Evolutionary conservation across 2,888 invertebrate species (phyloP), one percentile per base, ranked within the genome.

Genomic region (Glaucopsyche alexis): DNA sequence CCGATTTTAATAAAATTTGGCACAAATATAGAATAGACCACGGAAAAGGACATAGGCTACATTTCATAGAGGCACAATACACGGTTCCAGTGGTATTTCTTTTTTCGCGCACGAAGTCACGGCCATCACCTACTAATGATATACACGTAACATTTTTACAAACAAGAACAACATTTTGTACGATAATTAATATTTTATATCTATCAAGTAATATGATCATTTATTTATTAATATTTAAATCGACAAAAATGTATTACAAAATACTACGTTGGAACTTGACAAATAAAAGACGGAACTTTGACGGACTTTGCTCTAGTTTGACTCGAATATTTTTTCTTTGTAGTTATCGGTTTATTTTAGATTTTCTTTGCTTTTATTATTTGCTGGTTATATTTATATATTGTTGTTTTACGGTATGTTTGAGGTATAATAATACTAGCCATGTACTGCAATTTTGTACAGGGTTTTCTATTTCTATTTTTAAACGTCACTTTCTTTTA

Each of bases 231-330:
- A 60, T 29, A 60, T 60, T 29, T 29, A 8, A 19, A 19, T 13
- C 29, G 29, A 19, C 11, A 9, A 7, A 29, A 60, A 60, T 29
- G 19, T 1, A 60, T 29, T 29, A 13, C 13, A 29, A 29, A 60
- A 29, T 55, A 55, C 19, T 9, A 55, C 29, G 29, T 60, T 60
- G 60, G 11, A 60, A 38, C 29, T 60, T 38, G 55, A 29, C 29
- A 29, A 60, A 60, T 29, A 60, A 60, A 29, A 60, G 60, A 14
- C 60, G 29, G 29, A 19, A 60, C 13, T 60, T 60, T 60, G 60
- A 38, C 29, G 60, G 29, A 60, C 13, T 60, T 60, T 38, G 29
- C 29, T 13, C 60, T 9, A 60, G 29, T 60, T 60, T 60, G 13
- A 60, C 13, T 60, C 2, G 60, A 13, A 60, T 38, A 60, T 38